Conservation (phyloP, 2,113 vertebrate species). For the Sinosuthora webbiana region DNA sequence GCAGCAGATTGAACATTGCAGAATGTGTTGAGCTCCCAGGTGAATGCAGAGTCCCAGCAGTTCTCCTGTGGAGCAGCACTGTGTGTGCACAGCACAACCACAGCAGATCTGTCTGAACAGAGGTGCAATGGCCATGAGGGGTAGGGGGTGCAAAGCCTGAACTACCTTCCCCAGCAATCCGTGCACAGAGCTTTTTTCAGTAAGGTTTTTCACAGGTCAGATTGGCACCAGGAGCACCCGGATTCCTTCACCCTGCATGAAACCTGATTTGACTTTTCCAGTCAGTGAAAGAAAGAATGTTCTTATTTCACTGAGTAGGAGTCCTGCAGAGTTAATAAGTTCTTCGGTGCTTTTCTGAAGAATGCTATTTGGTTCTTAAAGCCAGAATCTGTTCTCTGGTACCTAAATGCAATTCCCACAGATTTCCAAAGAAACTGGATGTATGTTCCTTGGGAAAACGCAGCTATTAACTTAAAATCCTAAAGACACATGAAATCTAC, state of each 20-base stretch:
- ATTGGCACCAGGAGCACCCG: background rate
- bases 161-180: background rate
- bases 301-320: background rate
- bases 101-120: background rate
- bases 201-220: background rate
- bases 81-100: background rate
- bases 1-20: background rate
- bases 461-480: background rate
- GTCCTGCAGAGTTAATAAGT: slow-evolving; percentile 14
- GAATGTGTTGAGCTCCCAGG: background rate
- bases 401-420: background rate
- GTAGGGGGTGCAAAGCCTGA: background rate
- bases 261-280: background rate
- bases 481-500: background rate
- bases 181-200: background rate
- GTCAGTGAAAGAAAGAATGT: background rate
- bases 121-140: background rate
- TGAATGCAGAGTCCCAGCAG: background rate
- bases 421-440: background rate
- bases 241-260: background rate
- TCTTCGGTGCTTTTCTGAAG: slow-evolving; percentile 1
- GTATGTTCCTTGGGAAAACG: background rate
- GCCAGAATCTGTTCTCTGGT: background rate
- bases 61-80: background rate
- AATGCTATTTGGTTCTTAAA: background rate